A percentile compares a stretch with the other conserved stretches of the same genome.
Conservation (phyloP, 2,888 invertebrate genomes). For the Clitarchus hookeri region DNA sequence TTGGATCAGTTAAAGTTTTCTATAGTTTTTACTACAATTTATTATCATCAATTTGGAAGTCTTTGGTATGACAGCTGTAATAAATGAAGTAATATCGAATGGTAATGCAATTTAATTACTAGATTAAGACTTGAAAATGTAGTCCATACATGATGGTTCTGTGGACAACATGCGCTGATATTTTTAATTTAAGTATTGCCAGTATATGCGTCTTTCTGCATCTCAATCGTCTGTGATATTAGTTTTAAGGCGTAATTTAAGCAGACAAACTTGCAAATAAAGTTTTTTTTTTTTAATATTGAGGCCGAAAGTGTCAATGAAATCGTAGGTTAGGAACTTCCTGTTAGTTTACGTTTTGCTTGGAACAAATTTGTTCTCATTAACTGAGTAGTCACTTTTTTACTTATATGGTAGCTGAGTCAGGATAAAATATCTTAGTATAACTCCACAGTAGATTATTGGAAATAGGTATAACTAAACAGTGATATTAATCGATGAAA, state of each 20-base stretch:
- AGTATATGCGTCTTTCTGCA: neutral
- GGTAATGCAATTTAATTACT: too few species aligned
- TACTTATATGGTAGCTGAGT: neutral
- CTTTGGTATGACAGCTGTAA: too few species aligned
- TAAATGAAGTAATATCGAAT: too few species aligned
- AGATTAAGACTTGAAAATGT: too few species aligned
- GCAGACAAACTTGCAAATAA: neutral
- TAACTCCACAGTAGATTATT: too few species aligned
- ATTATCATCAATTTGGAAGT: too few species aligned
- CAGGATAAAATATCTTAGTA: neutral
- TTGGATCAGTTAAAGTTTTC: too few species aligned
- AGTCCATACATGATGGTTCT: too few species aligned
- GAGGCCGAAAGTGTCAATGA: slow-evolving; percentile 35
- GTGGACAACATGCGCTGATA: neutral
- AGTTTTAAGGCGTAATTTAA: neutral
- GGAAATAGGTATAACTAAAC: too few species aligned
- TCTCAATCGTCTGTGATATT: slow-evolving; percentile 20
- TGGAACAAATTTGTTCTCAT: neutral
- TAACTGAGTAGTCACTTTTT: neutral
- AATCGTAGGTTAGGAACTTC: slow-evolving; percentile 2
- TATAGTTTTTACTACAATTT: too few species aligned
- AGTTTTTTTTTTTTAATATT: neutral
- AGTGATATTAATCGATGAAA: too few species aligned
- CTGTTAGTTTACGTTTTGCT: slow-evolving; percentile 11
- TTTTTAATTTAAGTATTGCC: neutral